phyloP scores from a whole-genome alignment of 2,113 vertebrate species.

The Alexandromys fortis region DNA sequence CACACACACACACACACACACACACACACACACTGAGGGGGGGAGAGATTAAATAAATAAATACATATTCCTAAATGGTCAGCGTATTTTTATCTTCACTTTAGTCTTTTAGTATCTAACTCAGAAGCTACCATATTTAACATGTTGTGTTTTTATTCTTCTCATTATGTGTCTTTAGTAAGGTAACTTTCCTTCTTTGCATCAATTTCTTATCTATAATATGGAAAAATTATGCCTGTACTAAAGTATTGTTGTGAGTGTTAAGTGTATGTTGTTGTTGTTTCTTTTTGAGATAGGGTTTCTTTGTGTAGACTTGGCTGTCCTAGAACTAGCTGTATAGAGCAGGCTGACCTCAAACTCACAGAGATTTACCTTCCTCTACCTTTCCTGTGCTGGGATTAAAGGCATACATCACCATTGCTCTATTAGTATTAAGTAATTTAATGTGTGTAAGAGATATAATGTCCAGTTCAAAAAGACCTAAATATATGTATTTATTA shows the following conservation, averaged over 20 bases:
- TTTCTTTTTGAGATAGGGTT: no score
- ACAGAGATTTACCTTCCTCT: background rate
- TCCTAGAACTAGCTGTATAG: no score
- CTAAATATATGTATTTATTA: background rate
- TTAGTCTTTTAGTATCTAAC: background rate
- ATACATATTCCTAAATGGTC: background rate
- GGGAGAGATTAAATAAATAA: background rate
- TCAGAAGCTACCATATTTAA: background rate
- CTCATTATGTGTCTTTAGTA: background rate
- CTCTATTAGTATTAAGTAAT: background rate
- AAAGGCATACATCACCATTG: background rate
- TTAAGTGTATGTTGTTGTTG: background rate
- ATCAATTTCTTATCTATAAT: background rate
- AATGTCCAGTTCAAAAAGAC: background rate
- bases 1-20: no score
- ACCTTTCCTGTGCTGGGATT: background rate
- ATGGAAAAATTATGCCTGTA: background rate
- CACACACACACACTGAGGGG: no score
- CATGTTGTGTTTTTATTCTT: background rate
- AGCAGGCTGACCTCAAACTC: no score
- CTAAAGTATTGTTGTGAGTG: background rate
- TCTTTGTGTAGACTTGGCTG: no score
- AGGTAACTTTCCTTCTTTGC: background rate
- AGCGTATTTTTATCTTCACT: background rate
- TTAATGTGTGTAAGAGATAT: background rate